Conservation (phyloP, 2,888 invertebrate species). For the Hymenopus coronatus region DNA sequence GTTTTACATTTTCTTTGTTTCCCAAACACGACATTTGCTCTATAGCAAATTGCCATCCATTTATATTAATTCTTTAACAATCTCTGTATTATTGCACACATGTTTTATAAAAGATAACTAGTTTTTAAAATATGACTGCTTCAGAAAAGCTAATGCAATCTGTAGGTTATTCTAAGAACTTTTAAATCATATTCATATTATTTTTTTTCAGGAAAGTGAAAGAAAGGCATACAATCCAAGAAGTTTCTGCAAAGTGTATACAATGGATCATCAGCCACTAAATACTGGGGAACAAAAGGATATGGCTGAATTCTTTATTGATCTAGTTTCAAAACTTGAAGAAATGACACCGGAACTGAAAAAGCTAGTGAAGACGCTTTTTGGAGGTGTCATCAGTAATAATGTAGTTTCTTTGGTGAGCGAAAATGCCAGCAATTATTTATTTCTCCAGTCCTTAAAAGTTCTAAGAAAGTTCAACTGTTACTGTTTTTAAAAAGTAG, state of each 20-base stretch:
- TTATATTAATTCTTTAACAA: too few relatives aligned
- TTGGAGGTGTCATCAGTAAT: slow-evolving; percentile 91
- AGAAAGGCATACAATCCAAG: slow-evolving; percentile 93
- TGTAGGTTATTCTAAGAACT: too few relatives aligned
- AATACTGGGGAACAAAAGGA: slow-evolving; percentile 97
- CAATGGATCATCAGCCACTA: slow-evolving; percentile 94
- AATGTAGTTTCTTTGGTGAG: slow-evolving; percentile 88
- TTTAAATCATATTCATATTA: slow-evolving; percentile 3
- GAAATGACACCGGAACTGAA: slow-evolving; percentile 93
- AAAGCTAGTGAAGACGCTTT: slow-evolving; percentile 82
- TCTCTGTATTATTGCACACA: too few relatives aligned
- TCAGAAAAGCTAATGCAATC: too few relatives aligned
- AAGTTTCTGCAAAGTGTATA: slow-evolving; percentile 93
- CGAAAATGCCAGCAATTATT: slow-evolving; percentile 28
- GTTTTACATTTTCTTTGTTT: too few relatives aligned
- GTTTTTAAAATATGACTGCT: too few relatives aligned
- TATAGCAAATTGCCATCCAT: too few relatives aligned
- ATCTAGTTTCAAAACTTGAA: slow-evolving; percentile 91
- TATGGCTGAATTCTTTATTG: slow-evolving; percentile 97
- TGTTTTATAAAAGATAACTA: too few relatives aligned
- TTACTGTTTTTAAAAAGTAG: too few relatives aligned
- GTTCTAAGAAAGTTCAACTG: too few relatives aligned
- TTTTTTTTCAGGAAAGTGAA: slow-evolving; percentile 72
- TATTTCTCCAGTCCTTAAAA: too few relatives aligned
- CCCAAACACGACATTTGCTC: too few relatives aligned